A percentile compares a stretch with the other conserved stretches of the same genome.
These are phyloP conservation scores for Danionella dracula DNA, from an alignment of 2,797 vertebrate genomes.

Conservation along the genomic window DNA sequence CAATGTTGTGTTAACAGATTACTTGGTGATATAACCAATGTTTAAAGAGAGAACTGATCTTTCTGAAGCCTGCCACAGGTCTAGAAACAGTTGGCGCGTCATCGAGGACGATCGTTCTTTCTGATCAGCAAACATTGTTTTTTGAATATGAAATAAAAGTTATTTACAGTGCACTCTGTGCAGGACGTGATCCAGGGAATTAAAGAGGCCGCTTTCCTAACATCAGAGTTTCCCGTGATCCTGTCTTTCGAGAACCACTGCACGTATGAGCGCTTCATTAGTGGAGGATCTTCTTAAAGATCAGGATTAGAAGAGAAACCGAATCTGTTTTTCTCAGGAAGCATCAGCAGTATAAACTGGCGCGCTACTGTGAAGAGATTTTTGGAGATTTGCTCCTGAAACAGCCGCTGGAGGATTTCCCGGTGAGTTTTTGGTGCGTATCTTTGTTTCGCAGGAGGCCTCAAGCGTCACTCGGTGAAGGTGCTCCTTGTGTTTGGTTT, in stretches of 20 bases:
- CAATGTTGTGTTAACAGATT: too few relatives aligned
- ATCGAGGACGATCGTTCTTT: too few relatives aligned
- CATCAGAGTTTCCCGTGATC: conserved; percentile 92
- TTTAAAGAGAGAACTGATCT: too few relatives aligned
- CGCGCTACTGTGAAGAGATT: conserved; percentile 95
- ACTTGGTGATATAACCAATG: too few relatives aligned
- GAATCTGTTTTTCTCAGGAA: conserved; percentile 75
- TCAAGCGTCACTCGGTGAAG: neutral
- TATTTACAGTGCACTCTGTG: neutral
- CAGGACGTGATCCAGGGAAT: conserved; percentile 98
- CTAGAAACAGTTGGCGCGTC: too few relatives aligned
- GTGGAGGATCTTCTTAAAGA: too few relatives aligned
- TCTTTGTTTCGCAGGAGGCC: neutral
- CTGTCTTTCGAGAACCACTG: conserved; percentile 99
- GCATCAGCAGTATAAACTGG: conserved; percentile 98
- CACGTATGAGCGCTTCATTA: conserved; percentile 68
- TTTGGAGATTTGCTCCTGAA: conserved; percentile 93
- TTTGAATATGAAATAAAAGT: too few relatives aligned
- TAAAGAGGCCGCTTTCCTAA: conserved; percentile 93
- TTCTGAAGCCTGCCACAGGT: too few relatives aligned
- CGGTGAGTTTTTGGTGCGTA: conserved; percentile 62
- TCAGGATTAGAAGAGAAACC: too few relatives aligned
- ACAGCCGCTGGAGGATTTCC: conserved; percentile 82
- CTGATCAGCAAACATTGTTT: too few relatives aligned
- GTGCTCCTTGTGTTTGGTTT: neutral